Percentiles rank a stretch among this genome's conserved stretches.
Evolutionary conservation across 2,888 invertebrate genomes (phyloP).

Genomic region (Lamproptera curius): DNA sequence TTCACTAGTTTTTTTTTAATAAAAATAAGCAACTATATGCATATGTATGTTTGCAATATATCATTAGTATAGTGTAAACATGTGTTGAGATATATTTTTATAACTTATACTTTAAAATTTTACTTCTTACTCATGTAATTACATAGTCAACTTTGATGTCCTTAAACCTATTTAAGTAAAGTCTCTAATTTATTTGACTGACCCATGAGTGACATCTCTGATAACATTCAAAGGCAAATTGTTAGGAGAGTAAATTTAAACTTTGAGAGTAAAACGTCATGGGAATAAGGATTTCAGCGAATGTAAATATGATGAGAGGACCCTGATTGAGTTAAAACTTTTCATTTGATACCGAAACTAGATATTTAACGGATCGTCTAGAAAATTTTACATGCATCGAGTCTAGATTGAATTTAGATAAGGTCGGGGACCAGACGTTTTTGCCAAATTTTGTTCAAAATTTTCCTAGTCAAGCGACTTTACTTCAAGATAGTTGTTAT

Average conservation of each 20-base stretch:
- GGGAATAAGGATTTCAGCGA: constrained; percentile 14
- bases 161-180: too few species aligned
- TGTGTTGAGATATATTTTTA: too few species aligned
- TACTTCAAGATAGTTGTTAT: too few species aligned
- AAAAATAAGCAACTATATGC: too few species aligned
- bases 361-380: not conserved
- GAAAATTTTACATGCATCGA: not conserved
- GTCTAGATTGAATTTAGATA: not conserved
- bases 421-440: not conserved
- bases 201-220: constrained; percentile 6
- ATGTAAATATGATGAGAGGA: constrained; percentile 18
- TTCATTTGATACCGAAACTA: not conserved
- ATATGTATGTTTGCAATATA: too few species aligned
- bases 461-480: too few species aligned
- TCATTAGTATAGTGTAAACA: too few species aligned
- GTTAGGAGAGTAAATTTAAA: constrained; percentile 18
- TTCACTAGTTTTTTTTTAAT: too few species aligned
- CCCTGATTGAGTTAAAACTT: constrained; percentile 16
- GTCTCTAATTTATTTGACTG: constrained; percentile 5
- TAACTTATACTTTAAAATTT: too few species aligned
- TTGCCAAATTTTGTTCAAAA: not conserved
- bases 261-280: constrained; percentile 13
- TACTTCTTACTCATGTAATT: too few species aligned
- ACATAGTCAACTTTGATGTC: too few species aligned
- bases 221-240: constrained; percentile 11